phyloP scores from a whole-genome alignment of 2,888 invertebrate genomes.

The Agrotis clavis region DNA sequence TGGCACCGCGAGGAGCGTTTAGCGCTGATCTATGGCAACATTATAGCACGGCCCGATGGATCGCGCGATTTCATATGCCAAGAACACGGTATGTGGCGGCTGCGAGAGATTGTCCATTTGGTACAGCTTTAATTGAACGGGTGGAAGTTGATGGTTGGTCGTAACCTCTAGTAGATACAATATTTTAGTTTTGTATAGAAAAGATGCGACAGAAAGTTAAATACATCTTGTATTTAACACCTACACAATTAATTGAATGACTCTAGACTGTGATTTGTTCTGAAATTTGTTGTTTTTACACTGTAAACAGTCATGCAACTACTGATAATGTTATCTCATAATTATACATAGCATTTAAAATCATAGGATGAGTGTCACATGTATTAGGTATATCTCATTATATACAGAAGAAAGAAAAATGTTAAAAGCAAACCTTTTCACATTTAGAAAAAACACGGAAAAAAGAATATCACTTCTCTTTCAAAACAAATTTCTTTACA shows the following conservation, averaged over 20 bases:
- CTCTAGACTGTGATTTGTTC: too few relatives aligned
- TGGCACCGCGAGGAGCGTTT: conserved; percentile 75
- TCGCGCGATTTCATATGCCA: conserved; percentile 56
- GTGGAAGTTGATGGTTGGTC: background rate
- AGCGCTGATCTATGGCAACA: conserved; percentile 73
- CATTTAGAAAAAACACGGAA: conserved; percentile 24
- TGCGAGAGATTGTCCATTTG: conserved; percentile 46
- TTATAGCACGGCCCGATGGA: conserved; percentile 68
- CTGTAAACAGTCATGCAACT: too few relatives aligned
- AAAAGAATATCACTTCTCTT: conserved; percentile 11
- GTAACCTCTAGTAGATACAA: conserved; percentile 1
- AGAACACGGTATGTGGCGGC: conserved; percentile 54
- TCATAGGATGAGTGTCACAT: too few relatives aligned
- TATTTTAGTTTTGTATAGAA: background rate
- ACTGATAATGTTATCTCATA: too few relatives aligned
- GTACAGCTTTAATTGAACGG: conserved; percentile 35
- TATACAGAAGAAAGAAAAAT: background rate
- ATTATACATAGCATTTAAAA: too few relatives aligned
- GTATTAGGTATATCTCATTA: background rate
- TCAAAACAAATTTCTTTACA: conserved; percentile 39
- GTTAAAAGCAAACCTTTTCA: conserved; percentile 14
- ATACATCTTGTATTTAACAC: background rate
- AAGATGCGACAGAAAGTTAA: background rate
- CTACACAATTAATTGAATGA: too few relatives aligned
- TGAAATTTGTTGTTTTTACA: background rate